Conservation (phyloP, 2,113 vertebrate genomes). For the Nothobranchius furzeri region DNA sequence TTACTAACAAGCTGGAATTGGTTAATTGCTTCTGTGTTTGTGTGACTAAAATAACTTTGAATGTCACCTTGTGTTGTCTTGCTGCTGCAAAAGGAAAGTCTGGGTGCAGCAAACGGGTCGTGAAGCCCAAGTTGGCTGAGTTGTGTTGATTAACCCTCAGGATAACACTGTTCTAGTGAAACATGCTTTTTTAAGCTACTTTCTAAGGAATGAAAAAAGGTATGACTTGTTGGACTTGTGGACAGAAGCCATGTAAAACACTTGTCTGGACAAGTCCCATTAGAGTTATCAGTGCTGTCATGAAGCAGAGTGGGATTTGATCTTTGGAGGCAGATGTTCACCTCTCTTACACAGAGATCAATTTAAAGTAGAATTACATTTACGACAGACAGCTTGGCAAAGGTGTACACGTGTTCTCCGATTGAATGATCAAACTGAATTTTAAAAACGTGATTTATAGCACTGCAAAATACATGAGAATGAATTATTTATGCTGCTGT, state of each 20-base stretch:
- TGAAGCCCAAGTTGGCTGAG: neutral
- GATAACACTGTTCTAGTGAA: too few relatives aligned
- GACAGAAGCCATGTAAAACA: neutral
- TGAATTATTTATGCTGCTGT: slow-evolving; percentile 75
- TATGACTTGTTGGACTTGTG: neutral
- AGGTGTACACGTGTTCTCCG: slow-evolving; percentile 61
- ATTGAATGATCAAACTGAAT: slow-evolving; percentile 70
- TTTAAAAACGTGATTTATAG: slow-evolving; percentile 68
- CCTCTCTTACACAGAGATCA: slow-evolving; percentile 22
- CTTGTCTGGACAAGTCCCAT: neutral
- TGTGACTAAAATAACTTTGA: slow-evolving; percentile 40
- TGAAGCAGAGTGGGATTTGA: slow-evolving; percentile 2
- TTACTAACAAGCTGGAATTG: slow-evolving; percentile 37
- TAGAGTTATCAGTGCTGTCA: slow-evolving; percentile 1
- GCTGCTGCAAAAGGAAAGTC: slow-evolving; percentile 10
- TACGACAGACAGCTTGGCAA: slow-evolving; percentile 45
- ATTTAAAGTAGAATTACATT: slow-evolving; percentile 35
- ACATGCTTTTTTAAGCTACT: too few relatives aligned
- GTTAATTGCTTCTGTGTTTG: slow-evolving; percentile 43
- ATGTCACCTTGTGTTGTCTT: slow-evolving; percentile 38
- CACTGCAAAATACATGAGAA: slow-evolving; percentile 74
- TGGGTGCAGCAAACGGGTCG: neutral
- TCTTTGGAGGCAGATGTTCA: slow-evolving; percentile 30
- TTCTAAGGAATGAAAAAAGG: too few relatives aligned
- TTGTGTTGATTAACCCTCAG: neutral